Base-by-base conservation (phyloP, 2,797 vertebrate species). In the Trachurus trachurus region DNA sequence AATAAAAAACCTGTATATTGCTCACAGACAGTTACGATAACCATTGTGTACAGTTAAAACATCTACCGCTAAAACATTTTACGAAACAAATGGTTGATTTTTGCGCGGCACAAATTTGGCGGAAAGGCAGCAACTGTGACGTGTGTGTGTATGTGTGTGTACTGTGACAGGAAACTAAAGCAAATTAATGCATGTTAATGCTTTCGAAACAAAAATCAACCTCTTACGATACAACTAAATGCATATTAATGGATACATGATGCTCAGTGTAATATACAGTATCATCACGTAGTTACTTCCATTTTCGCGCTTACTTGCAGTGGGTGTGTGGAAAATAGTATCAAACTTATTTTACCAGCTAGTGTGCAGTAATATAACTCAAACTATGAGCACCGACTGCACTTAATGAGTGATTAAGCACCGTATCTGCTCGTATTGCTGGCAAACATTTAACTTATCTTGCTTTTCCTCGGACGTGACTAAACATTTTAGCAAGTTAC, bases 91-190 rank as follows among this genome's bases (percentile, higher is more conserved):
- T 7, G 21, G 9, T 15, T 2, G 17, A 9, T 67, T 92, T 91
- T 92, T 87, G 91, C 89, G 89, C 87, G 81, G 71, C 3, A 50
- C 1, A 49, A n/a, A 87, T 74, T 90, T 90, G 91, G 92, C 92
- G 92, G 76, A 90, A 88, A 81, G 17, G 4, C 2, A 1, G 0
- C 6, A n/a, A 61, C 9, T 16, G 71, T 81, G 77, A 84, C 71
- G 80, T 63, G 29, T 31, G 21, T 26, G 26, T 26, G 26, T 26
- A 26, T 26, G 80, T 63, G 22, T 31, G 21, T 2, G 9, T 0
- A 31, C 13, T 12, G 15, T 1, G 5, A 45, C 13, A 7, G 3
- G 13, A 42, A 21, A 0, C 4, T 17, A 7, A 26, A 13, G 13
- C 42, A 3, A 5, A n/a, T 13, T 39, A 61, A 65, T 5, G 1